Base-by-base conservation (phyloP, 2,113 vertebrate species). In the Oncorhynchus masou region DNA sequence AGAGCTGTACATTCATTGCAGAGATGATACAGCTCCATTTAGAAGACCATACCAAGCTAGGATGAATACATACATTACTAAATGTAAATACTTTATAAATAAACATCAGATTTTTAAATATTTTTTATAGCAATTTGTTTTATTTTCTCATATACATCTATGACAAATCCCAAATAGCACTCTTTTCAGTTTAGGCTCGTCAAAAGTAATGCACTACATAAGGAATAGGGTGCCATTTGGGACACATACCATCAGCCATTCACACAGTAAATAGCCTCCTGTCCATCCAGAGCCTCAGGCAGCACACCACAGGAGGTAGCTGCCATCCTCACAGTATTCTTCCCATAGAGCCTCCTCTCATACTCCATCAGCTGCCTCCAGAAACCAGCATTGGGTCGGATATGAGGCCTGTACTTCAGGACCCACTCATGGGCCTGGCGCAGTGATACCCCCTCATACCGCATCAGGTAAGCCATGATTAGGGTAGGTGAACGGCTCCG, bases 361-460 rank as follows among this genome's bases (percentile, higher is more conserved):
- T 92, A 94, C 49, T 71, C 85, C 60, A 94, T 82, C 74, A 96
- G 91, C 84, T 95, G 95, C 19, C 89, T 90, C 95, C 95, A 95
- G 87, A 94, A 96, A 3, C 94, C 88, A 0, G 24, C 89, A 2
- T 91, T 95, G 62, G 93, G 94, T 1, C 84, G 78, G 62, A 90
- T 81, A 72, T 93, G 92, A 12, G 94, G 92, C 0, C 83, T 77
- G 69, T 75, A 84, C 2, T 86, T 76, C 62, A 86, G 77, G 19
- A 93, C 81, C 85, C 87, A 88, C 0, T 83, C 3, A 0, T 94
- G 88, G 1, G 95, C 90, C 0, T 86, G 87, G 0, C 25, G 65
- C 45, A 95, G 88, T 2, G 84, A 90, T 22, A 90, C 57, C 9
- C 87, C 76, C 0, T 82, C 69, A 65, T 81, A 91, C 78, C 93